phyloP scores from a whole-genome alignment of 1,140 invertebrate genomes.

The Ceratosolen solmsi region DNA sequence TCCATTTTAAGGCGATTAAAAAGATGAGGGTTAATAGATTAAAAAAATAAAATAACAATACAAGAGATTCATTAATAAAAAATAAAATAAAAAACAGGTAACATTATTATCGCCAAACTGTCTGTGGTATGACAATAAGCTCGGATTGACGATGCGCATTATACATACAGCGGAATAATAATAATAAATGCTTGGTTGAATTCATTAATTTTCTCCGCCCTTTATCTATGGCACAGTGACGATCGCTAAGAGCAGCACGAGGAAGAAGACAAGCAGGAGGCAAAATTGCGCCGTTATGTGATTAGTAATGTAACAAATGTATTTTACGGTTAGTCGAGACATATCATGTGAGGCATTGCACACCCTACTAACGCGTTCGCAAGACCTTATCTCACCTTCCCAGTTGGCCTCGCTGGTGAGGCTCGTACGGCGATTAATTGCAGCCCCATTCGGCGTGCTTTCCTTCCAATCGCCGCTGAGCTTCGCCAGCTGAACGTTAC shows the following conservation, averaged over 20 bases:
- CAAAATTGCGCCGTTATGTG: conserved; percentile 56
- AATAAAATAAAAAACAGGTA: conserved; percentile 35
- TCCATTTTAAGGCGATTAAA: conserved; percentile 9
- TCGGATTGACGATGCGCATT: conserved; percentile 34
- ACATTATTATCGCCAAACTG: conserved; percentile 36
- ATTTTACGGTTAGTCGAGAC: conserved; percentile 54
- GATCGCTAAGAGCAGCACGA: conserved; percentile 60
- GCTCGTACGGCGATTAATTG: conserved; percentile 31
- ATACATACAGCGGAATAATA: conserved; percentile 43
- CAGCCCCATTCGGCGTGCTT: not conserved
- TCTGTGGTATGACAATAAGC: conserved; percentile 34
- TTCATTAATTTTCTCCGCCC: conserved; percentile 19
- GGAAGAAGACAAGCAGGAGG: conserved; percentile 57
- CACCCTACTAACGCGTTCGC: conserved; percentile 51
- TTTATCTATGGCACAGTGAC: conserved; percentile 49
- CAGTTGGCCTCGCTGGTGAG: conserved; percentile 37
- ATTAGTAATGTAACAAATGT: conserved; percentile 60
- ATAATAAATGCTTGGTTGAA: conserved; percentile 42
- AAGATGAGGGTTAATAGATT: conserved; percentile 26
- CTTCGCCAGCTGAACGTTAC: conserved; percentile 13
- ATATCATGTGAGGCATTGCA: conserved; percentile 51
- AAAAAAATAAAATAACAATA: conserved; percentile 38
- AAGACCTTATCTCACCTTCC: conserved; percentile 58
- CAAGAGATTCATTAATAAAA: conserved; percentile 29
- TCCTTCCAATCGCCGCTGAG: conserved; percentile 45